Conservation (phyloP, 2,888 invertebrate species). For the Alviniconcha strummeri region DNA sequence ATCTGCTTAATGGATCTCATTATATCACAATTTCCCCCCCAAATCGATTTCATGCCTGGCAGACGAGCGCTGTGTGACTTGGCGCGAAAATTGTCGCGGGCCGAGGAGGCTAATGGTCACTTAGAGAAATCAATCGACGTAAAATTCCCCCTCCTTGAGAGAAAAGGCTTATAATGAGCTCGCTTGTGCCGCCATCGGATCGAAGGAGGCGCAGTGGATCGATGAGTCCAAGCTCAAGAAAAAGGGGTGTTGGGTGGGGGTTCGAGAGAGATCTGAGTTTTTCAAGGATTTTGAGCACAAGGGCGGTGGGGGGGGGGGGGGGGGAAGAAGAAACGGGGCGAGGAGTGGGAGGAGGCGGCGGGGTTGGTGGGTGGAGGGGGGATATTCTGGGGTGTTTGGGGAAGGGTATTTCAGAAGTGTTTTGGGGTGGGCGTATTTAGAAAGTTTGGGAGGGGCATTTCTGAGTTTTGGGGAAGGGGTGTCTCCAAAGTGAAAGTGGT, state of each 20-base stretch:
- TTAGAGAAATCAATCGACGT: constrained; percentile 48
- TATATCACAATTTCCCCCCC: constrained; percentile 44
- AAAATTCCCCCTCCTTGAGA: constrained; percentile 41
- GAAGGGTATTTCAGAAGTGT: no score
- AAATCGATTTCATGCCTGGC: constrained; percentile 47
- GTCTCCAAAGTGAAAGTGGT: no score
- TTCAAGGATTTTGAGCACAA: neutral
- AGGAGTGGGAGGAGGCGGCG: neutral
- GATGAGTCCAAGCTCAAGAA: neutral
- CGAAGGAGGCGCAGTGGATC: constrained; percentile 14
- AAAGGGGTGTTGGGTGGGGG: neutral
- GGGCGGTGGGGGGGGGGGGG: neutral
- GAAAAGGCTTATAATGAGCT: constrained; percentile 34
- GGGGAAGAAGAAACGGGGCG: neutral
- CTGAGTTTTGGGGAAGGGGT: no score
- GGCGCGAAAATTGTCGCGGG: constrained; percentile 48
- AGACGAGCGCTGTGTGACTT: constrained; percentile 39
- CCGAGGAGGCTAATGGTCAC: constrained; percentile 50
- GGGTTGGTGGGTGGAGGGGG: neutral
- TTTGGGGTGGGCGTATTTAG: no score
- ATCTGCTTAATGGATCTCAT: constrained; percentile 48
- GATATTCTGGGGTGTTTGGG: neutral
- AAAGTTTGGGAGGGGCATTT: no score
- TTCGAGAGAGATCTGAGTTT: neutral
- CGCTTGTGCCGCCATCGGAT: constrained; percentile 15